A percentile compares a stretch with the other conserved stretches of the same genome.
Conservation (phyloP, 2,113 vertebrate species). For the Lophura nycthemera region DNA sequence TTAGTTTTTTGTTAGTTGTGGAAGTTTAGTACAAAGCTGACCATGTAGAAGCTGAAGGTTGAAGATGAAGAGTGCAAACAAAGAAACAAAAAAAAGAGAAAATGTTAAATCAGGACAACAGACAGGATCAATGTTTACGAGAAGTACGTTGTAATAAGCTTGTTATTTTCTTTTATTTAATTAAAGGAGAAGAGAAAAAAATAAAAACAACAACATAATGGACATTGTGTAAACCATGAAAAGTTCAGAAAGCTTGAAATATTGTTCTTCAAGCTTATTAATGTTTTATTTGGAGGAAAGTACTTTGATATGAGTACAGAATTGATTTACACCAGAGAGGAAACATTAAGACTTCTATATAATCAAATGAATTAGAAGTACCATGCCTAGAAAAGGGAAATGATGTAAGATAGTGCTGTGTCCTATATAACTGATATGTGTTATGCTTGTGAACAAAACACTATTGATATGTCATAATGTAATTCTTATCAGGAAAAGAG, state of each 20-base stretch:
- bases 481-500: not conserved
- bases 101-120: not conserved
- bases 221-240: not conserved
- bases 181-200: not conserved
- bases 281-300: not conserved
- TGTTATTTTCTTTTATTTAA: not conserved
- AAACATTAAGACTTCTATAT: not conserved
- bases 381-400: not conserved
- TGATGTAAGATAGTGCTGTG: not conserved
- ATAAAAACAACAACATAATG: not conserved
- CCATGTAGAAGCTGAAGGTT: slow-evolving; percentile 27
- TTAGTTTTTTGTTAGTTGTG: not conserved
- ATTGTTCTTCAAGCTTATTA: not conserved
- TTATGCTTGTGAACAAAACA: not conserved
- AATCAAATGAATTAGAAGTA: not conserved
- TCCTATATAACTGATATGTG: not conserved
- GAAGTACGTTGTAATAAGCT: not conserved
- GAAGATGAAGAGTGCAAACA: not conserved
- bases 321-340: not conserved
- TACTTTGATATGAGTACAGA: not conserved
- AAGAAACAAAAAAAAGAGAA: not conserved
- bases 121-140: slow-evolving; percentile 9
- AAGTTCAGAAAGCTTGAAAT: not conserved
- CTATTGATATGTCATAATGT: no score
- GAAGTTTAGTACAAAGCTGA: not conserved